A percentile compares a stretch with the other conserved stretches of the same genome.
Evolutionary conservation across 2,797 vertebrate species (phyloP).

Genomic region (Takifugu rubripes): DNA sequence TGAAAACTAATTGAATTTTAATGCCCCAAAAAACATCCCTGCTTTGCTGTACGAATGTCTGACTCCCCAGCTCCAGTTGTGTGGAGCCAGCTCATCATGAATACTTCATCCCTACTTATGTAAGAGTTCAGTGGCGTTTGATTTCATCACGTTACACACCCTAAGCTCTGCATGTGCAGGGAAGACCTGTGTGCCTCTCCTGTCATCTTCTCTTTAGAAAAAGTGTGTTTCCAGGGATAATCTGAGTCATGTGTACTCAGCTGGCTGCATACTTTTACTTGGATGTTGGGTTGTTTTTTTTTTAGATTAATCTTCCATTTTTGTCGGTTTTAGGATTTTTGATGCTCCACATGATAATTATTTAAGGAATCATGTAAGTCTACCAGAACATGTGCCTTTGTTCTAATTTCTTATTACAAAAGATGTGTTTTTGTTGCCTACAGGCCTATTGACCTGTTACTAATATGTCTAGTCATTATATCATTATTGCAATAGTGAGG

Average conservation of each 20-base stretch:
- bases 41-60: background rate
- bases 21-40: background rate
- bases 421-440: too few relatives aligned
- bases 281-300: conserved; percentile 37
- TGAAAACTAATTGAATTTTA: too few relatives aligned
- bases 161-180: conserved; percentile 12
- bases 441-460: too few relatives aligned
- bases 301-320: conserved; percentile 5
- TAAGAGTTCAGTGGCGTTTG: conserved; percentile 19
- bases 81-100: conserved; percentile 25
- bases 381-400: too few relatives aligned
- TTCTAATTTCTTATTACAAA: too few relatives aligned
- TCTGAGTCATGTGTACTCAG: conserved; percentile 8
- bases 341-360: too few relatives aligned
- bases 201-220: conserved; percentile 34
- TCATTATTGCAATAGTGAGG: too few relatives aligned
- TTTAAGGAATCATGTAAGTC: too few relatives aligned
- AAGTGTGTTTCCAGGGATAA: conserved; percentile 25
- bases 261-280: conserved; percentile 7
- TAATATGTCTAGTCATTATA: too few relatives aligned
- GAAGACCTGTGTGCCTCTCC: conserved; percentile 23
- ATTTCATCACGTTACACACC: conserved; percentile 7
- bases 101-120: conserved; percentile 41
- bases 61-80: background rate
- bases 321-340: conserved; percentile 23